A percentile compares a stretch with the other conserved stretches of the same genome.
These are phyloP conservation scores for Psittacula cyanocephala DNA, from an alignment of 2,113 vertebrate species.

Conservation along the genomic window DNA sequence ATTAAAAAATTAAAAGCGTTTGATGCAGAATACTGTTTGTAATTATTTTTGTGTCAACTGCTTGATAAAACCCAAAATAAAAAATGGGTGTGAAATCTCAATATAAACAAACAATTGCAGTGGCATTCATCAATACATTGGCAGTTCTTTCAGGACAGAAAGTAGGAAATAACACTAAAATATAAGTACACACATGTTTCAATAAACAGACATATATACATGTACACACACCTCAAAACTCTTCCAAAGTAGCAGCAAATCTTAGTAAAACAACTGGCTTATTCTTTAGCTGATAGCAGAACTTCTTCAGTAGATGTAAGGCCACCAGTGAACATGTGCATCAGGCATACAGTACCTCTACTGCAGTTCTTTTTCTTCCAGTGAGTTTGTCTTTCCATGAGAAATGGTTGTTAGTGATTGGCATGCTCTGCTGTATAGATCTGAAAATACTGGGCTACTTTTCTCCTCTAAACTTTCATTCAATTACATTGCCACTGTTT, in stretches of 20 bases:
- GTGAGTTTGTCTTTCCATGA: background rate
- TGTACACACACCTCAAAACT: background rate
- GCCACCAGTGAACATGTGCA: background rate
- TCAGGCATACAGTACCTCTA: rapidly evolving
- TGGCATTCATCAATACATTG: background rate
- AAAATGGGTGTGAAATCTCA: background rate
- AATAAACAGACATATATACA: background rate
- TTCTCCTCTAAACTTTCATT: background rate
- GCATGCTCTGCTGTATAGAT: background rate
- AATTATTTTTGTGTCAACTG: background rate
- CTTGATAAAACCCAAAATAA: background rate
- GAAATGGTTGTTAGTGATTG: background rate
- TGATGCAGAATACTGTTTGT: background rate
- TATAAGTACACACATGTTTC: rapidly evolving
- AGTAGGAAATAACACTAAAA: background rate
- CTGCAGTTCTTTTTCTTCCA: background rate
- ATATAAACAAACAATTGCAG: background rate
- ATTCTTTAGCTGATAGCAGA: background rate
- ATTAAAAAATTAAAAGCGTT: background rate
- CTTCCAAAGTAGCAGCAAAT: background rate
- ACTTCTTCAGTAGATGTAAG: background rate
- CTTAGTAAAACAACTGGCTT: background rate
- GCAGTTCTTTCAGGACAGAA: background rate
- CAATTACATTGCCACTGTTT: background rate
- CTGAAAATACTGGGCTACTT: background rate